These are phyloP conservation scores for Stichodactyla mertensii DNA, from an alignment of 64 coral and sea anemone species.

Conservation along the genomic window DNA sequence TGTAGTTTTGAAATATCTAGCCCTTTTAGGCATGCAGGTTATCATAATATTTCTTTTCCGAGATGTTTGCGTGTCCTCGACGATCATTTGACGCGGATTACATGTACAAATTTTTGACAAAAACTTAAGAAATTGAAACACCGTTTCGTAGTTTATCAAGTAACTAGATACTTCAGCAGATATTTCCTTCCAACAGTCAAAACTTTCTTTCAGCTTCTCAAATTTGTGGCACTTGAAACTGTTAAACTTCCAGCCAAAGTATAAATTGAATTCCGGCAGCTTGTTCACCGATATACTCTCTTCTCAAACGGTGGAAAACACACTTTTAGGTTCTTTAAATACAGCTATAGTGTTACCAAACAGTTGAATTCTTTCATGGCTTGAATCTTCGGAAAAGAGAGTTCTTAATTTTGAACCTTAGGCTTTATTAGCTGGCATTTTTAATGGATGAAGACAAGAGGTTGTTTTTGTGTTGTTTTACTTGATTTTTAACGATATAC, in stretches of 20 bases:
- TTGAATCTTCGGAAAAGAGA: background rate
- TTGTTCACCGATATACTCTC: background rate
- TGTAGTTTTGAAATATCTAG: no score
- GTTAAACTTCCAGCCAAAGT: background rate
- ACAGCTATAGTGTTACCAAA: background rate
- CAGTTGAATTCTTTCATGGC: background rate
- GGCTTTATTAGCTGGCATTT: background rate
- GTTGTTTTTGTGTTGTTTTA: no score
- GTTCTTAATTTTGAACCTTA: background rate
- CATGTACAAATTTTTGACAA: background rate
- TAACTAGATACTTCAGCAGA: background rate
- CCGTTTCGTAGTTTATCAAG: background rate
- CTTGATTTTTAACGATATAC: no score
- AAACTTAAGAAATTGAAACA: background rate
- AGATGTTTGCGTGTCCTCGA: no score
- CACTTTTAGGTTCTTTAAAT: background rate
- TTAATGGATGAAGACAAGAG: background rate
- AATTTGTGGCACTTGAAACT: background rate
- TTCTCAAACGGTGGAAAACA: background rate
- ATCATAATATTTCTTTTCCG: no score
- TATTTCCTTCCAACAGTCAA: background rate
- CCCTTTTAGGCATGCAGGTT: no score
- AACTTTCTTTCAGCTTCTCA: background rate
- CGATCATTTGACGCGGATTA: no score
- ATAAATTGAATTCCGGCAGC: background rate